Evolutionary conservation across 2,888 invertebrate genomes (phyloP).

Genomic region (Mechanitis mazaeus): DNA sequence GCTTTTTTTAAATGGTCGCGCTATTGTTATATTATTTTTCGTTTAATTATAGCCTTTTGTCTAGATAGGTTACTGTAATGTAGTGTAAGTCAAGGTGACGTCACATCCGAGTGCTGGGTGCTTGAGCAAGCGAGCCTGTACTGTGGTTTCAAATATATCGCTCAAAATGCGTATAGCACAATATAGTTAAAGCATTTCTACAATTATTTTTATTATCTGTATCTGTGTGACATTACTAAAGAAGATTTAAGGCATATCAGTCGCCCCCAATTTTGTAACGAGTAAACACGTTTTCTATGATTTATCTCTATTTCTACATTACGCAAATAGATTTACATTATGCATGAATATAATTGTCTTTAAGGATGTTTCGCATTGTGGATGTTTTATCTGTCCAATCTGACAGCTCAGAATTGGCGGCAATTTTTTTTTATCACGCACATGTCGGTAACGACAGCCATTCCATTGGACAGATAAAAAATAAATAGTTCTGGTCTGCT

Average conservation of each 20-base stretch:
- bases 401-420: slow-evolving; percentile 36
- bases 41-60: slow-evolving; percentile 55
- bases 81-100: no score
- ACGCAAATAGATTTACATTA: slow-evolving; percentile 22
- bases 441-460: slow-evolving; percentile 8
- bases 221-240: slow-evolving; percentile 10
- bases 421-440: slow-evolving; percentile 21
- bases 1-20: slow-evolving; percentile 51
- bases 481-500: slow-evolving; percentile 62
- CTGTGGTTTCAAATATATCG: no score
- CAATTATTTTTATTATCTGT: slow-evolving; percentile 13
- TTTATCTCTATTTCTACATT: slow-evolving; percentile 18
- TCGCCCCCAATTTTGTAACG: slow-evolving; percentile 15
- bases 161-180: neutral
- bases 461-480: slow-evolving; percentile 46
- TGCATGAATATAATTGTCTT: slow-evolving; percentile 56
- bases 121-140: no score
- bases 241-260: slow-evolving; percentile 29
- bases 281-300: slow-evolving; percentile 13
- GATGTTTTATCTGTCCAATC: slow-evolving; percentile 49
- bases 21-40: slow-evolving; percentile 45
- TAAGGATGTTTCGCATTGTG: slow-evolving; percentile 45
- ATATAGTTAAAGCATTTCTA: slow-evolving; percentile 18
- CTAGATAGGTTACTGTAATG: slow-evolving; percentile 59
- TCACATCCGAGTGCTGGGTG: no score